Evolutionary conservation across 2,113 vertebrate genomes (phyloP), one percentile per base, ranked within the genome.

Genomic region (Nothoprocta pentlandii): DNA sequence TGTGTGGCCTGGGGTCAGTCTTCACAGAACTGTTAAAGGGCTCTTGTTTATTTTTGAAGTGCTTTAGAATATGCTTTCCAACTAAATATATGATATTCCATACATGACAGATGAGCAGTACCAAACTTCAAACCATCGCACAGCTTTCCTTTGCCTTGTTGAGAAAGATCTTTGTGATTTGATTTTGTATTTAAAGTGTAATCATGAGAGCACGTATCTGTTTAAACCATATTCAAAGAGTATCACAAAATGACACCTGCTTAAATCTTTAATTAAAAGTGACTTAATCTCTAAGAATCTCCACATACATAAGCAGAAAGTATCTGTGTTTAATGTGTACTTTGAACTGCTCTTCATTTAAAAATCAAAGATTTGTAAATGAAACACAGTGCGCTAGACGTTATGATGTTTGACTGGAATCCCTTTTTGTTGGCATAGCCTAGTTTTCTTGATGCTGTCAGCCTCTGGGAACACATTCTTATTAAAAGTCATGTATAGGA

Each of bases 301-400:
- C 87, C 87, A 3, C 81, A 68, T 85, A 79, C 87, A 83, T 83
- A 90, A 89, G 89, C 89, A 93, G 76, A 96, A 93, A 88, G 42
- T 87, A 47, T 68, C 85, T 86, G 85, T 91, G 83, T 89, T 95
- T 95, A 83, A 92, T 87, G 73, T 92, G 85, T 85, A 69, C 95
- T 97, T 96, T 96, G 95, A 96, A 96, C 87, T 92, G 87, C 64
- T 62, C 61, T 78, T 93, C 79, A 90, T 95, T 91, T 94, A 90
- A 91, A 81, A 96, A 95, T 96, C 93, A 95, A 94, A 95, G 94
- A 94, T 97, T 85, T 91, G 91, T 89, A 95, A 95, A 96, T 93
- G 85, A 86, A 95, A 89, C 46, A 21, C 68, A 36, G 28, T 15
- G 3, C 44, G 79, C 92, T 47, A 87, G 78, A 85, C 67, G 2